These are phyloP conservation scores for Cacoxenus indagator DNA, from an alignment of 2,888 invertebrate species.

Conservation along the genomic window DNA sequence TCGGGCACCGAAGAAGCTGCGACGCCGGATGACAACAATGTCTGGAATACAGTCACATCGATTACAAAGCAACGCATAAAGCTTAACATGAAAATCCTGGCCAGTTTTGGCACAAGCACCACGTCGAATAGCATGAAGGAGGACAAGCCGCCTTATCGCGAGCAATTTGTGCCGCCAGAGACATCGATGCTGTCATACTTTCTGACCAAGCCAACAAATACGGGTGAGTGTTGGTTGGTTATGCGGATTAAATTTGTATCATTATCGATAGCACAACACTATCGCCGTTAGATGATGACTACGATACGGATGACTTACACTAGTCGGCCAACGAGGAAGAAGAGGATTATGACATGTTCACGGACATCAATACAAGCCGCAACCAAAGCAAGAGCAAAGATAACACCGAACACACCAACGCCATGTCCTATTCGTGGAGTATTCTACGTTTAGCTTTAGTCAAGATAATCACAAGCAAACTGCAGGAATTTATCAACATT, in stretches of 20 bases:
- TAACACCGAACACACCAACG: constrained; percentile 91
- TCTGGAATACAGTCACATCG: constrained; percentile 79
- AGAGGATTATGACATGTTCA: constrained; percentile 86
- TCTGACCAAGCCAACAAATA: constrained; percentile 81
- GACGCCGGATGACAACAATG: constrained; percentile 69
- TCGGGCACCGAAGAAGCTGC: constrained; percentile 67
- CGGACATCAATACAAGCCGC: constrained; percentile 72
- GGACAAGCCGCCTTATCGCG: constrained; percentile 91
- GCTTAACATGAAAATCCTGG: constrained; percentile 90
- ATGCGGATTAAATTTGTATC: too few relatives aligned
- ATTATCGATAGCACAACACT: too few relatives aligned
- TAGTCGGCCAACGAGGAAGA: constrained; percentile 84
- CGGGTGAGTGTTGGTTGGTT: constrained; percentile 51
- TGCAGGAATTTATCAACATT: constrained; percentile 88
- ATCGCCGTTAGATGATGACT: too few relatives aligned
- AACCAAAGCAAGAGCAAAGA: constrained; percentile 71
- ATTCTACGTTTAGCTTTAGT: constrained; percentile 92
- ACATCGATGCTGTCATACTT: constrained; percentile 97
- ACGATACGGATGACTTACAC: constrained; percentile 88
- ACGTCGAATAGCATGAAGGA: constrained; percentile 82
- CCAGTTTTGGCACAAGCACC: constrained; percentile 73
- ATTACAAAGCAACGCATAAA: constrained; percentile 90
- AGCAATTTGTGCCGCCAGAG: constrained; percentile 96
- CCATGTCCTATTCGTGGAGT: constrained; percentile 96
- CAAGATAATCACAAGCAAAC: constrained; percentile 84